Evolutionary conservation across 1,140 invertebrate genomes (phyloP), one percentile per base, ranked within the genome.

Genomic region (Drosophila novamexicana): DNA sequence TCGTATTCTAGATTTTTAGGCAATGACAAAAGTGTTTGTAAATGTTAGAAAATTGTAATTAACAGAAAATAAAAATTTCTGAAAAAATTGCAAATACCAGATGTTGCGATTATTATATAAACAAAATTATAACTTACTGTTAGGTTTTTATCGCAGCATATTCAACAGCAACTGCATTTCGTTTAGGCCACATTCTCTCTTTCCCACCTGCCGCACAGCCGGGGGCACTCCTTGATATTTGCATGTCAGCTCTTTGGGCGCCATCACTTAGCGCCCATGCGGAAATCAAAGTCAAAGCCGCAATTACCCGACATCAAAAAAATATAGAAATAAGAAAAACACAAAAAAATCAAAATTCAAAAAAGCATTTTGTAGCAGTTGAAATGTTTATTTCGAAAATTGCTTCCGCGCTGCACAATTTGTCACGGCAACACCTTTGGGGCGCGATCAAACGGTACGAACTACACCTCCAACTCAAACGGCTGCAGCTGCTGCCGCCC

Each of bases 211-310:
- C 22, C 4, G 10, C 2, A 16, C 9, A 47, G 7, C 34, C 22
- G 14, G 32, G 34, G 45, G 49, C 63, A 58, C 63, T 66, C 53
- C 69, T 22, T 36, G 29, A 52, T 54, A 67, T 73, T 73, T 59
- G 64, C 70, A 73, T 73, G 64, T 73, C 70, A 73, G 64, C 70
- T 44, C 37, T 56, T 65, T 71, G 52, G 62, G 53, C 68, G 68
- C 62, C 68, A 66, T 29, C 52, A 65, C 1, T 36, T 44, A 12
- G 82, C 82, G 77, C 70, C 79, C 72, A 82, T 81, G 81, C 82
- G 82, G 82, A 86, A 86, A 82, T 74, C 82, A 88, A 88, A 88
- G 79, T 86, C 81, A 85, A 85, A 88, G 75, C 82, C 79, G 61
- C 79, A 88, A 85, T 82, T 85, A 86, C 45, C 50, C 64, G 68